These are phyloP conservation scores for Suricata suricatta DNA, from an alignment of 2,113 vertebrate genomes.

Conservation along the genomic window DNA sequence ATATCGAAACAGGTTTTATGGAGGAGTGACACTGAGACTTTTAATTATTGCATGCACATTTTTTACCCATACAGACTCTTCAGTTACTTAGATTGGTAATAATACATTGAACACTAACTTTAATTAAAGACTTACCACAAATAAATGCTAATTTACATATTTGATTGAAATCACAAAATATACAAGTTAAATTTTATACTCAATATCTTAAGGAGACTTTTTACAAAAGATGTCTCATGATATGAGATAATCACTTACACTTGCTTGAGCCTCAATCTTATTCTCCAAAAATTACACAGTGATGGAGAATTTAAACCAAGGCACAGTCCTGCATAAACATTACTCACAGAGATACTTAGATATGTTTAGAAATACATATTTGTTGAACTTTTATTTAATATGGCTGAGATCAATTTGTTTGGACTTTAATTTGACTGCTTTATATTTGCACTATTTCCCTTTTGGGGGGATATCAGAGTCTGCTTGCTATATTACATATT, in stretches of 20 bases:
- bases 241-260: neutral
- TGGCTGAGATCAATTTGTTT: constrained; percentile 48
- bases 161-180: neutral
- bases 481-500: constrained; percentile 67
- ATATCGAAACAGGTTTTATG: neutral
- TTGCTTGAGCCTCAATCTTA: neutral
- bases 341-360: neutral
- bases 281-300: neutral
- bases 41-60: neutral
- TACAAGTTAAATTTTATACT: neutral
- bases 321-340: neutral
- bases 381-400: neutral
- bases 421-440: constrained; percentile 13
- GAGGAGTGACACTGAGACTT: neutral
- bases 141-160: neutral
- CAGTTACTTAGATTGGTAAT: neutral
- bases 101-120: neutral
- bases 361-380: neutral
- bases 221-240: neutral
- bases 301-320: neutral
- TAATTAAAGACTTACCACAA: neutral
- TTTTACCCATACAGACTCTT: neutral
- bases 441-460: constrained; percentile 64
- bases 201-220: neutral
- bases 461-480: constrained; percentile 27